phyloP scores from a whole-genome alignment of 2,888 invertebrate species.

The Trichopria drosophilae region DNA sequence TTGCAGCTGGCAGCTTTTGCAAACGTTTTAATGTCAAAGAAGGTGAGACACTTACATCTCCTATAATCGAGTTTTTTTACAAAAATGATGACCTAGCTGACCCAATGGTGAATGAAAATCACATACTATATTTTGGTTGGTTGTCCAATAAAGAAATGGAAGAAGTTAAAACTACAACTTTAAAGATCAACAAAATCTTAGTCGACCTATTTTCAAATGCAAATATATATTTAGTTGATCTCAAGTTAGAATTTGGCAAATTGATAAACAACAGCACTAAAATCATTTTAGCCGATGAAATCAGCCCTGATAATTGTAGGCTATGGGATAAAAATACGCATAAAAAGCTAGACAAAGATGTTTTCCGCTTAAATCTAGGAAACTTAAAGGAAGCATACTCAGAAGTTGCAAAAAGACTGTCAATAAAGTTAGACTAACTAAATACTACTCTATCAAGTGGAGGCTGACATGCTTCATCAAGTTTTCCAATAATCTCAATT shows the following conservation, averaged over 20 bases:
- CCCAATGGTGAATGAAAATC: constrained; percentile 23
- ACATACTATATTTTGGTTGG: constrained; percentile 24
- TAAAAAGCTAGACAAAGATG: constrained; percentile 24
- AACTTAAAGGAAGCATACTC: constrained; percentile 17
- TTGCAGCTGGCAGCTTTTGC: constrained; percentile 23
- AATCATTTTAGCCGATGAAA: constrained; percentile 24
- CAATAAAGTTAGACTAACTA: constrained; percentile 24
- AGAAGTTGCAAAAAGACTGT: constrained; percentile 24
- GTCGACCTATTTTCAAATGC: constrained; percentile 13
- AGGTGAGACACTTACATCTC: constrained; percentile 17
- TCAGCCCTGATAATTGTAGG: constrained; percentile 23
- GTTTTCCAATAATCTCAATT: constrained; percentile 26
- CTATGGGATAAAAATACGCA: constrained; percentile 22
- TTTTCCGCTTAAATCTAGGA: constrained; percentile 20
- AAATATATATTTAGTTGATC: constrained; percentile 17
- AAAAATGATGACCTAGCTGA: constrained; percentile 23
- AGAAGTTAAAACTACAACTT: constrained; percentile 16
- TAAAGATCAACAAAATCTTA: constrained; percentile 16
- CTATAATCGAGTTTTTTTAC: constrained; percentile 22
- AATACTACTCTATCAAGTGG: constrained; percentile 25
- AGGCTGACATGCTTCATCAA: constrained; percentile 25
- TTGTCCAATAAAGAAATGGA: constrained; percentile 19
- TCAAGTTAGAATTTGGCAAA: constrained; percentile 24
- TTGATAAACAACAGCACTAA: constrained; percentile 18
- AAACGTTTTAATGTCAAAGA: constrained; percentile 24